A percentile compares a stretch with the other conserved stretches of the same genome.
Evolutionary conservation across 2,888 invertebrate genomes (phyloP).

Genomic region (Balanococcus diminutus): DNA sequence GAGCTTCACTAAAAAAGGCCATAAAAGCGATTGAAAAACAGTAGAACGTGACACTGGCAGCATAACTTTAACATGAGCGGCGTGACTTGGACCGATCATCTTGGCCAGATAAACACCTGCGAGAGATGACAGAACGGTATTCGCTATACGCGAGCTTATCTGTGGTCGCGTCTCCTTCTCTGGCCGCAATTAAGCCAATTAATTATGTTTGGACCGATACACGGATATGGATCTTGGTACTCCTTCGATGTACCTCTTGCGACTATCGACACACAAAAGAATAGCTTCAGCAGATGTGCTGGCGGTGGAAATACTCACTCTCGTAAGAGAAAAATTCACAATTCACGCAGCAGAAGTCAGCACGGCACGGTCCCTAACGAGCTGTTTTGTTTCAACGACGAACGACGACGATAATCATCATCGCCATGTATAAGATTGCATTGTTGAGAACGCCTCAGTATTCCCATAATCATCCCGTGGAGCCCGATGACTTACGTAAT

Average conservation of each 20-base stretch:
- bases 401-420: neutral
- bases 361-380: neutral
- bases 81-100: neutral
- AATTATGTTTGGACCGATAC: neutral
- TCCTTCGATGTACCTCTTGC: neutral
- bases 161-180: too few species aligned
- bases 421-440: neutral
- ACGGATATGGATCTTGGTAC: neutral
- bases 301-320: too few species aligned
- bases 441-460: neutral
- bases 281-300: neutral
- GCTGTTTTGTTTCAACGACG: neutral
- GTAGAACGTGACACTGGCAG: neutral
- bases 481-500: neutral
- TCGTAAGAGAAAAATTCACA: neutral
- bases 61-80: neutral
- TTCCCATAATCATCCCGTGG: neutral
- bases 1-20: neutral
- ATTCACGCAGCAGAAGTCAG: neutral
- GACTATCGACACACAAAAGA: neutral
- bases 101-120: neutral
- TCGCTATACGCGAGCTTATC: neutral
- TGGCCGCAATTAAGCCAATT: neutral
- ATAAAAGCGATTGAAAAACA: neutral
- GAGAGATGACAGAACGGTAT: neutral